These are phyloP conservation scores for Salminus brasiliensis DNA, from an alignment of 2,113 vertebrate species.

Conservation along the genomic window DNA sequence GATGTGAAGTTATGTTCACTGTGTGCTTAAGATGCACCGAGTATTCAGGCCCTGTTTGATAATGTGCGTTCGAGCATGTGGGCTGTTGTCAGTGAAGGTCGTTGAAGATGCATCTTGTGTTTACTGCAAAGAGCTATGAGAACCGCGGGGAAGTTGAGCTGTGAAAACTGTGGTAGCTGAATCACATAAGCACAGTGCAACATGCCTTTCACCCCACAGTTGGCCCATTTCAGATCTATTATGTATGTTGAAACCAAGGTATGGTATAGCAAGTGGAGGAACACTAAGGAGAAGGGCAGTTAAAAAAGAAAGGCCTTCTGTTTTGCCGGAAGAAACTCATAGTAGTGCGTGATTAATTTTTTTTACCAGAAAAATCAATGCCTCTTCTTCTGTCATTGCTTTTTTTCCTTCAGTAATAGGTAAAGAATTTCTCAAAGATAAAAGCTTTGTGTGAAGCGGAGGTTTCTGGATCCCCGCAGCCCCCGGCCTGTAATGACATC, in stretches of 20 bases:
- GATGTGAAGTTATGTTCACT: conserved; percentile 5
- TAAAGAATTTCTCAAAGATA: conserved; percentile 5
- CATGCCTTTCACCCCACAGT: not conserved
- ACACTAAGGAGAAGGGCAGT: not conserved
- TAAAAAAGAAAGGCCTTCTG: not conserved
- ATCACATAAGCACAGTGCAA: not conserved
- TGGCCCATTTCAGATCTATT: conserved; percentile 13
- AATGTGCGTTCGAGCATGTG: not conserved
- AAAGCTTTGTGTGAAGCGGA: not conserved
- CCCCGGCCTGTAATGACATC: not conserved
- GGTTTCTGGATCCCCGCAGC: not conserved
- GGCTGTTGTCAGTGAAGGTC: not conserved
- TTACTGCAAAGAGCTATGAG: not conserved
- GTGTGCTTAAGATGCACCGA: not conserved
- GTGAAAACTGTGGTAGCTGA: not conserved
- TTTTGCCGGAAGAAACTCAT: not conserved
- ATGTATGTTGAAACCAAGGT: not conserved
- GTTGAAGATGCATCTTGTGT: not conserved
- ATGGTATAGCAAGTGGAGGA: not conserved
- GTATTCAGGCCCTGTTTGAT: not conserved
- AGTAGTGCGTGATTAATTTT: not conserved
- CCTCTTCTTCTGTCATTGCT: not conserved
- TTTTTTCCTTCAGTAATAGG: not conserved
- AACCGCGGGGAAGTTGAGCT: not conserved
- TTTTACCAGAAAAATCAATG: conserved; percentile 11